A percentile compares a stretch with the other conserved stretches of the same genome.
These are phyloP conservation scores for Ispidina picta DNA, from an alignment of 2,797 vertebrate species.

Conservation along the genomic window DNA sequence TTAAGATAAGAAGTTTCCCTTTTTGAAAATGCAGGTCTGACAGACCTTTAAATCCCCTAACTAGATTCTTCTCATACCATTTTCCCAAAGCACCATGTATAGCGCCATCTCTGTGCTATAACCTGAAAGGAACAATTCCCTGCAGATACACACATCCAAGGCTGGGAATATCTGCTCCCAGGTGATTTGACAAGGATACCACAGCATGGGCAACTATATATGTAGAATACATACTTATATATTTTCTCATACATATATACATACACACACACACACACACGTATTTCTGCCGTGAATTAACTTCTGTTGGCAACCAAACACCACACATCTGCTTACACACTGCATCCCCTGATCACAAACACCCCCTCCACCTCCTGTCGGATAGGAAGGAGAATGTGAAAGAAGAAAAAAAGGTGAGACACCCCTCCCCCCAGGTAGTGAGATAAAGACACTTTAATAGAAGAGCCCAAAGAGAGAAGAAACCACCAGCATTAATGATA, in stretches of 20 bases:
- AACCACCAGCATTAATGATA: too few species aligned
- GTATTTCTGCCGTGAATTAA: not conserved
- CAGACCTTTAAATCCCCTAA: conserved; percentile 28
- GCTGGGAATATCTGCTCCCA: not conserved
- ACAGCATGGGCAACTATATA: not conserved
- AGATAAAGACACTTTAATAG: too few species aligned
- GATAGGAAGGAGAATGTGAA: too few species aligned
- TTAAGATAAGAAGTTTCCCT: not conserved
- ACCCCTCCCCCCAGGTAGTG: too few species aligned
- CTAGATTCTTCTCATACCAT: not conserved
- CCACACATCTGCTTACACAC: too few species aligned
- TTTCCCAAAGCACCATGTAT: conserved; percentile 10
- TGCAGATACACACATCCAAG: not conserved
- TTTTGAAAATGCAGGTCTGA: not conserved
- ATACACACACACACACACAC: not conserved
- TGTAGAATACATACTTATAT: accelerated
- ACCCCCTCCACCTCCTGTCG: too few species aligned
- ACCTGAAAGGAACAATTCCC: not conserved
- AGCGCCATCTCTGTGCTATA: not conserved
- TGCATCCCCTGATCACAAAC: too few species aligned
- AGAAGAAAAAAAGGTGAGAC: too few species aligned
- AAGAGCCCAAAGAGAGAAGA: too few species aligned
- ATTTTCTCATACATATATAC: not conserved
- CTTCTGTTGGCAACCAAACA: too few species aligned
- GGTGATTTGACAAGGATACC: not conserved